These are phyloP conservation scores for Sthenelais limicola DNA, from an alignment of 2,888 invertebrate species.

Conservation along the genomic window DNA sequence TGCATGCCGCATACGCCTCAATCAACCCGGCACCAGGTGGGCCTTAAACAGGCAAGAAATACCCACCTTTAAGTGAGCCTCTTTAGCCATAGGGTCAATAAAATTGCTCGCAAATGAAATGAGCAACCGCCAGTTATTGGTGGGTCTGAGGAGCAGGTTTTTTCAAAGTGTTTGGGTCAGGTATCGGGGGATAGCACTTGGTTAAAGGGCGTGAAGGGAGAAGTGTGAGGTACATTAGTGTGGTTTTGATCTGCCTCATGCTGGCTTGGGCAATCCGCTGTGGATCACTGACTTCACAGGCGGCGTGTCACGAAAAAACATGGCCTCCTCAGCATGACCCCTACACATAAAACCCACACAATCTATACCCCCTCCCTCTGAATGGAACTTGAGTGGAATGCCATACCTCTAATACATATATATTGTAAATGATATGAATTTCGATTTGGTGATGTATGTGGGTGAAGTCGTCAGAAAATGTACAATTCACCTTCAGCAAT, in stretches of 20 bases:
- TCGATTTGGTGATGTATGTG: too few species aligned
- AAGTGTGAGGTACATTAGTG: conserved; percentile 23
- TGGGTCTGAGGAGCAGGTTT: neutral
- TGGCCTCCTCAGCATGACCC: too few species aligned
- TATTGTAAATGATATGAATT: too few species aligned
- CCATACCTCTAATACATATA: too few species aligned
- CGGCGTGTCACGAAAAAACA: conserved; percentile 24
- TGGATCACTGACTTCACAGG: conserved; percentile 10
- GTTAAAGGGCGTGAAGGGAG: conserved; percentile 14
- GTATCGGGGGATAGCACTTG: neutral
- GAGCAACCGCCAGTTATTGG: conserved; percentile 18
- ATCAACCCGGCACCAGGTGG: neutral
- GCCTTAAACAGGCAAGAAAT: neutral
- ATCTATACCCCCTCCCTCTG: too few species aligned
- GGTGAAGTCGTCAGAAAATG: too few species aligned
- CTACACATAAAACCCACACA: too few species aligned
- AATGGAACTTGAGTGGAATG: too few species aligned
- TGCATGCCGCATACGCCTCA: conserved; percentile 10
- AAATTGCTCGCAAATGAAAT: conserved; percentile 14
- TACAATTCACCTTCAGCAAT: too few species aligned
- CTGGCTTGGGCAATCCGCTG: conserved; percentile 22
- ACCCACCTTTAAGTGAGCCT: neutral
- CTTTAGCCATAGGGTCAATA: conserved; percentile 18
- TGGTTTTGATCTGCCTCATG: conserved; percentile 1
- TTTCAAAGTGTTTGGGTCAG: conserved; percentile 10